Conservation (phyloP, 92 coral and sea anemone species). For the Palythoa grandis region DNA sequence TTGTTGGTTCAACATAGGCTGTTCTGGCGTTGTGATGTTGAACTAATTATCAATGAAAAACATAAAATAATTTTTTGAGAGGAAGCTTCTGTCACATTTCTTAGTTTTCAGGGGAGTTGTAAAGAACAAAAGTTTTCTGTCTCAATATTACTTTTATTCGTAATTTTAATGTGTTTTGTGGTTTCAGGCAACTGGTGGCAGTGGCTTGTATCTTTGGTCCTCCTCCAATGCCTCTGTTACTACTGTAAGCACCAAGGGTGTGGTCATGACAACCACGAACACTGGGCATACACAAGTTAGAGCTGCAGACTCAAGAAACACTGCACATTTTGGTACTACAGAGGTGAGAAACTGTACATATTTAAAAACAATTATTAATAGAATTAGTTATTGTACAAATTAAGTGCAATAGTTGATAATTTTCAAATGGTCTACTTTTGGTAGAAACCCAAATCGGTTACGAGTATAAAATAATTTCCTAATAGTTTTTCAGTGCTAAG, state of each 20-base stretch:
- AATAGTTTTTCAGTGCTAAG: too few relatives aligned
- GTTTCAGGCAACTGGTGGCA: conserved; percentile 89
- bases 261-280: conserved; percentile 77
- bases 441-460: too few relatives aligned
- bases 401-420: too few relatives aligned
- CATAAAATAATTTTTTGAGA: too few relatives aligned
- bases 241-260: conserved; percentile 90
- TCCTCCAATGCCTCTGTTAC: conserved; percentile 82
- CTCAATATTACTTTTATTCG: not conserved
- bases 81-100: too few relatives aligned
- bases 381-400: too few relatives aligned
- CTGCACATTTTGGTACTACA: conserved; percentile 79
- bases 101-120: not conserved
- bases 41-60: too few relatives aligned
- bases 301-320: conserved; percentile 90
- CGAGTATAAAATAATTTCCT: too few relatives aligned
- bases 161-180: not conserved
- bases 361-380: not conserved
- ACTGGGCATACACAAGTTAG: conserved; percentile 86
- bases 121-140: not conserved
- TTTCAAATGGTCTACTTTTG: too few relatives aligned
- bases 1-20: too few relatives aligned
- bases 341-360: conserved; percentile 56
- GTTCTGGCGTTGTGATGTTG: too few relatives aligned
- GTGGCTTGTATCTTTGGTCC: conserved; percentile 91